phyloP scores from a whole-genome alignment of 2,113 vertebrate genomes.

The Lanius ludovicianus region DNA sequence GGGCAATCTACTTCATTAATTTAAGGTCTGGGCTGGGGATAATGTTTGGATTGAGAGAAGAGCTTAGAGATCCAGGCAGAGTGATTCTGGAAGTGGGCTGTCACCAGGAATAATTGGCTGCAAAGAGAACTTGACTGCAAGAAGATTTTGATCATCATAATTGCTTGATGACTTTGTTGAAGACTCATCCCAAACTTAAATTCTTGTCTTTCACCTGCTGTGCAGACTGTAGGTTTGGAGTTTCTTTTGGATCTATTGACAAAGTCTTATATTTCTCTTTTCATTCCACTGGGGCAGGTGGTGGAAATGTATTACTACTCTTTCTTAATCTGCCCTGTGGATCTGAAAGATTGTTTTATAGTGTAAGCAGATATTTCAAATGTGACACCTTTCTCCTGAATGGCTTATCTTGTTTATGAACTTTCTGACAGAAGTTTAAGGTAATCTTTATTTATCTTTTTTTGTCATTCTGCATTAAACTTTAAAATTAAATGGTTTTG shows the following conservation, averaged over 20 bases:
- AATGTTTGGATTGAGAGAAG: neutral
- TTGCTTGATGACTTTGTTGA: neutral
- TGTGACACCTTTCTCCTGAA: neutral
- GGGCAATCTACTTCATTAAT: neutral
- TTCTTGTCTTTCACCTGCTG: neutral
- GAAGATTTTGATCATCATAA: neutral
- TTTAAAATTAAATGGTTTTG: neutral
- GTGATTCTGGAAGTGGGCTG: neutral
- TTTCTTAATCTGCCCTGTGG: neutral
- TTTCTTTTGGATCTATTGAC: neutral
- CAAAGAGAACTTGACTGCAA: neutral
- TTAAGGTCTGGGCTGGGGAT: neutral
- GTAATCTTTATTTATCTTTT: neutral
- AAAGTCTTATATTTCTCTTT: neutral
- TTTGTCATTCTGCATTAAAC: neutral
- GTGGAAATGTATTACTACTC: neutral
- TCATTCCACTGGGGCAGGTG: neutral
- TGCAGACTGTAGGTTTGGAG: neutral
- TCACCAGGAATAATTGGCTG: rapidly evolving
- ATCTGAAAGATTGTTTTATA: neutral
- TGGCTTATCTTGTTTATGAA: neutral
- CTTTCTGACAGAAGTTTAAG: neutral
- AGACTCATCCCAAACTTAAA: neutral
- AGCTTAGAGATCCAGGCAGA: neutral
- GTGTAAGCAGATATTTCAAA: neutral